phyloP scores from a whole-genome alignment of 1,140 invertebrate species.

The Sminthurides bifidus region DNA sequence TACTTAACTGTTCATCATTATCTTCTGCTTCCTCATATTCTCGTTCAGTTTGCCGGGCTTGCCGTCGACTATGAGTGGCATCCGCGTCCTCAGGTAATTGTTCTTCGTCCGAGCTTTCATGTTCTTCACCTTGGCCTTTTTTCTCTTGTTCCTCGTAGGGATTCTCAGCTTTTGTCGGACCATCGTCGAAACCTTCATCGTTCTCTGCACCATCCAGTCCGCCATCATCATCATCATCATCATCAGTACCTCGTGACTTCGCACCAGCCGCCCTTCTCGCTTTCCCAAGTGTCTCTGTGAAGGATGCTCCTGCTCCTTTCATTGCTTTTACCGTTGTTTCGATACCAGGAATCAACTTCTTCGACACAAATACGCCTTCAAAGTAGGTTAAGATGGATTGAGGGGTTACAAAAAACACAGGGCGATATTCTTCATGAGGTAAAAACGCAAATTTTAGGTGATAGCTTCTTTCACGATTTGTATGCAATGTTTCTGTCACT shows the following conservation, averaged over 20 bases:
- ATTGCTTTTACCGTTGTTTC: slow-evolving; percentile 52
- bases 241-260: neutral
- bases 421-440: slow-evolving; percentile 55
- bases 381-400: slow-evolving; percentile 45
- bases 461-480: slow-evolving; percentile 28
- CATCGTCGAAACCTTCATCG: slow-evolving; percentile 37
- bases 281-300: neutral
- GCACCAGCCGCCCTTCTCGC: slow-evolving; percentile 1
- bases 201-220: slow-evolving; percentile 23
- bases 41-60: slow-evolving; percentile 47
- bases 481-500: slow-evolving; percentile 49
- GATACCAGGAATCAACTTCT: slow-evolving; percentile 36
- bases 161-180: slow-evolving; percentile 36
- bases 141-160: slow-evolving; percentile 33
- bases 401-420: slow-evolving; percentile 56
- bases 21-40: slow-evolving; percentile 63
- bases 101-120: slow-evolving; percentile 52
- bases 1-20: slow-evolving; percentile 2
- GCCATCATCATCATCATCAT: slow-evolving; percentile 34
- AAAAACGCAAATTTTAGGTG: slow-evolving; percentile 52
- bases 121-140: slow-evolving; percentile 40
- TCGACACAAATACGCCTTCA: slow-evolving; percentile 33
- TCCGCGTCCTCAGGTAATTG: slow-evolving; percentile 44
- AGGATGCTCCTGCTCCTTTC: too few relatives aligned
- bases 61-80: slow-evolving; percentile 45